These are phyloP conservation scores for Raja brachyura DNA, from an alignment of 2,113 vertebrate species.

Conservation along the genomic window DNA sequence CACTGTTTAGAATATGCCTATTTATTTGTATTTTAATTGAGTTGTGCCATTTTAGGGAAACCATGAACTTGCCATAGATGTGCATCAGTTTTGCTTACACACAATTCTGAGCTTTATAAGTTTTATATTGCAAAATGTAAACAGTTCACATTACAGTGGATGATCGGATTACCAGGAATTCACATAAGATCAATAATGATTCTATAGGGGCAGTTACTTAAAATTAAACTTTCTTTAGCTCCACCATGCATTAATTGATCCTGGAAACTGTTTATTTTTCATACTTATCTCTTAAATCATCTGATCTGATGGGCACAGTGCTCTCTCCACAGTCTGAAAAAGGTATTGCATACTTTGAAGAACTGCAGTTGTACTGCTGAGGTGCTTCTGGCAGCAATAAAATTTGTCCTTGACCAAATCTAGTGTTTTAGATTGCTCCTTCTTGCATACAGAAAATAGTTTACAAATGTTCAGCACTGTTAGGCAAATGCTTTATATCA, in stretches of 20 bases:
- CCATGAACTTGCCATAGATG: slow-evolving; percentile 41
- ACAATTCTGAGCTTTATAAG: slow-evolving; percentile 32
- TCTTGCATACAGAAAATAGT: not conserved
- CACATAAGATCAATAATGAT: slow-evolving; percentile 38
- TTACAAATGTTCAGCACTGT: not conserved
- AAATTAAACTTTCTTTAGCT: slow-evolving; percentile 46
- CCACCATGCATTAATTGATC: slow-evolving; percentile 19
- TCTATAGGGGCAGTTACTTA: slow-evolving; percentile 2
- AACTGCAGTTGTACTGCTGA: slow-evolving; percentile 56
- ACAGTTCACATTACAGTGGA: slow-evolving; percentile 42
- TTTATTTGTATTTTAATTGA: slow-evolving; percentile 25
- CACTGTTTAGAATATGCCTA: slow-evolving; percentile 24
- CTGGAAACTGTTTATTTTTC: slow-evolving; percentile 43
- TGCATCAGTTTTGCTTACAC: slow-evolving; percentile 42
- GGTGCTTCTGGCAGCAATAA: slow-evolving; percentile 75
- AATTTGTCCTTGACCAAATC: slow-evolving; percentile 57
- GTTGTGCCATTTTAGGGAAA: slow-evolving; percentile 42
- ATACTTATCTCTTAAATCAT: slow-evolving; percentile 48
- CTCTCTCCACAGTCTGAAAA: slow-evolving; percentile 62
- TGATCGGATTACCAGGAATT: slow-evolving; percentile 39
- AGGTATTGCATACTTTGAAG: slow-evolving; percentile 48
- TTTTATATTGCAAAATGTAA: slow-evolving; percentile 35
- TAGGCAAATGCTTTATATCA: not conserved
- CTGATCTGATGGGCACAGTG: slow-evolving; percentile 48
- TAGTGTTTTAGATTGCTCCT: not conserved